phyloP scores from a whole-genome alignment of 2,888 invertebrate genomes.

The Apoda limacodes region DNA sequence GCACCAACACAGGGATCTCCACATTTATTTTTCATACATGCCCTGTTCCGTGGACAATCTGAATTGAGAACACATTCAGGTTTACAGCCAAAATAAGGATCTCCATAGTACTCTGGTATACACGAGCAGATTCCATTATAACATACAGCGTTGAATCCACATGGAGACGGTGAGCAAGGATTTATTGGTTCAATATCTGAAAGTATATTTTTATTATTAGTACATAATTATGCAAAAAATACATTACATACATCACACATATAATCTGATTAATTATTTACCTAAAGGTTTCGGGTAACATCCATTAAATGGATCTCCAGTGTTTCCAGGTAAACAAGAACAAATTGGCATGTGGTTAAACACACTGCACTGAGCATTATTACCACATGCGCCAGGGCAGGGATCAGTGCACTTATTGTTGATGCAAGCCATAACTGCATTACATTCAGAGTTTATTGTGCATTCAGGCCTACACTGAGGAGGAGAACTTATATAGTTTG shows the following conservation, averaged over 20 bases:
- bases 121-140: conserved; percentile 77
- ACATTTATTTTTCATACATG: conserved; percentile 82
- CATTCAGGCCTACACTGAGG: conserved; percentile 83
- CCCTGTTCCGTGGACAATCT: conserved; percentile 75
- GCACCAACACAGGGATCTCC: conserved; percentile 78
- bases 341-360: conserved; percentile 78
- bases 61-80: conserved; percentile 84
- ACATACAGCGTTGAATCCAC: conserved; percentile 75
- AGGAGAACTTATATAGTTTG: conserved; percentile 80
- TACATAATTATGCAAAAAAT: not conserved
- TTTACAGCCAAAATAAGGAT: conserved; percentile 79
- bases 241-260: not conserved
- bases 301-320: conserved; percentile 79
- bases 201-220: conserved; percentile 19
- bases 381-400: conserved; percentile 82
- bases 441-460: conserved; percentile 77
- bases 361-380: conserved; percentile 79
- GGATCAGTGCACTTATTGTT: conserved; percentile 80
- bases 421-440: conserved; percentile 75
- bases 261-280: conserved; percentile 20
- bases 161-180: conserved; percentile 78
- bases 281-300: conserved; percentile 44
- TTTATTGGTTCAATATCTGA: conserved; percentile 52
- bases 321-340: conserved; percentile 74
- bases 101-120: conserved; percentile 77